A percentile compares a stretch with the other conserved stretches of the same genome.
Evolutionary conservation across 2,797 vertebrate genomes (phyloP).

Genomic region (Pseudocheirus occidentalis): DNA sequence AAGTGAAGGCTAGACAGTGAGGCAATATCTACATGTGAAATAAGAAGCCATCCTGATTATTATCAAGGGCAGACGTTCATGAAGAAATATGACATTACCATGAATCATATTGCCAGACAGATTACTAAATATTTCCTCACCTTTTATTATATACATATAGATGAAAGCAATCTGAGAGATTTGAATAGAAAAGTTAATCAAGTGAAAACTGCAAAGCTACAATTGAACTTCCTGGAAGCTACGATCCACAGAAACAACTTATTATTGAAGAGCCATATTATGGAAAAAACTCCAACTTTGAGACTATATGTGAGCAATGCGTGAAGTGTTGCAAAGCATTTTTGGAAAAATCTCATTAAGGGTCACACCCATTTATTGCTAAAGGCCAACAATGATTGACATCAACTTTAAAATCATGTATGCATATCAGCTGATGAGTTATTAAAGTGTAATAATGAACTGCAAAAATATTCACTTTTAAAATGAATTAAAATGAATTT

Average conservation of each 20-base stretch:
- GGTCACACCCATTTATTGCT: background rate
- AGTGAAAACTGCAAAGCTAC: slow-evolving; percentile 90
- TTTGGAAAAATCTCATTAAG: slow-evolving; percentile 89
- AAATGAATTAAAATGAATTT: background rate
- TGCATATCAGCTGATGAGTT: background rate
- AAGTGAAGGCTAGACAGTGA: background rate
- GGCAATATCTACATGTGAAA: background rate
- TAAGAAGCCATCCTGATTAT: background rate
- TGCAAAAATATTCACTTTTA: background rate
- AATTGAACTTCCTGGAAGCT: slow-evolving; percentile 95
- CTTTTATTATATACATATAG: slow-evolving; percentile 74
- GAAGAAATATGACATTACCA: background rate
- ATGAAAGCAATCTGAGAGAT: slow-evolving; percentile 85
- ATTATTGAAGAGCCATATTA: slow-evolving; percentile 97
- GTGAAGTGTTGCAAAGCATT: slow-evolving; percentile 94
- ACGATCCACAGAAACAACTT: slow-evolving; percentile 93
- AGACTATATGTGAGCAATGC: slow-evolving; percentile 95
- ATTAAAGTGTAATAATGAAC: background rate
- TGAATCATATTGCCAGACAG: background rate
- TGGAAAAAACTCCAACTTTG: slow-evolving; percentile 93
- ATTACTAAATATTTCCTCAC: background rate
- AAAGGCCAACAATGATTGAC: background rate
- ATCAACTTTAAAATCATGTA: background rate
- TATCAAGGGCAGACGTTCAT: background rate
- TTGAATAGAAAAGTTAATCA: slow-evolving; percentile 90